Evolutionary conservation across 1,140 invertebrate genomes (phyloP), one percentile per base, ranked within the genome.

Genomic region (Cydia fagiglandana): DNA sequence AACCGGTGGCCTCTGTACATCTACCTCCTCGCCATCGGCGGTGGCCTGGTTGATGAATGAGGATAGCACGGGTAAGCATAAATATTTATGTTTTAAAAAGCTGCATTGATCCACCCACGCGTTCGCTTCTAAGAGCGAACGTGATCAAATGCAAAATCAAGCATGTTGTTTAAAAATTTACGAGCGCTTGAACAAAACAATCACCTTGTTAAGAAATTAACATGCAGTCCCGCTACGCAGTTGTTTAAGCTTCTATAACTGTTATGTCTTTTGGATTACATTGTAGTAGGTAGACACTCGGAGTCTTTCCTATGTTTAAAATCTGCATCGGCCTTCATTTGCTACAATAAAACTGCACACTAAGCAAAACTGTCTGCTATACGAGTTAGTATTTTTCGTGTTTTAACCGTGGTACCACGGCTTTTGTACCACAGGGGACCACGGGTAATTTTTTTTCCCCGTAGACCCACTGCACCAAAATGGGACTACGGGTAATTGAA

Each of bases 11-110:
- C 76, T 91, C 77, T 91, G 90, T 85, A 38, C 74, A 9, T 90
- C 91, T 6, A 90, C 91, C 76, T 87, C 89, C 78, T 89, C 91
- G 38, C 86, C 89, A 70, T 88, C 90, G 77, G 87, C 89, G 47
- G 89, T 91, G 70, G 91, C 91, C 83, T 92, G 91, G 91, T 91
- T 92, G 85, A 92, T 92, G 91, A 92, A 92, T 91, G 91, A 92
- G 79, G 91, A 92, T 87, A 92, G 91, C 76, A 86, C 88, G 79
- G 89, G 91, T 91, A 76, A 85, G 83, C 53, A 74, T 17, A 34
- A 5, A 34, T 34, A 34, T 34, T 34, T 15, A 70, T 38, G 74
- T 38, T 70, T 38, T 70, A 4, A 34, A 68, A 70, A 17, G 30
- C 13, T 38, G n/a, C 64, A 34, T 50, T 53, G 50, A 53, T 53